Conservation (phyloP, 2,113 vertebrate genomes). For the Columba livia region DNA sequence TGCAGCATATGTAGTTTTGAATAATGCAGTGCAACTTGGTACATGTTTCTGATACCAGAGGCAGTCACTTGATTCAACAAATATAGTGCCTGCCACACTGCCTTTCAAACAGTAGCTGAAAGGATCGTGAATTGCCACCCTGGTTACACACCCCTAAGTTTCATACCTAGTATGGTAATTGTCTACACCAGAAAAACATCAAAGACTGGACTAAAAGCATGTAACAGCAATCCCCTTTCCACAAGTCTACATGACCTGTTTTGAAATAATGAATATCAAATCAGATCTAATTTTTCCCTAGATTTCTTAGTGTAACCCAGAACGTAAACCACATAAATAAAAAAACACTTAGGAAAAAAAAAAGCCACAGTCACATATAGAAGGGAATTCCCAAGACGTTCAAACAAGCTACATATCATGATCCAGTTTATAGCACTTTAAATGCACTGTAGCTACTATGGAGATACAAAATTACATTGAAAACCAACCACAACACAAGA, state of each 20-base stretch:
- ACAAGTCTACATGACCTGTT: neutral
- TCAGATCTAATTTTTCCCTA: neutral
- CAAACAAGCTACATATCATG: neutral
- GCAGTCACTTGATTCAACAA: neutral
- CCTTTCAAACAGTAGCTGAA: neutral
- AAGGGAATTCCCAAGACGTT: neutral
- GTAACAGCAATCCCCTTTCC: neutral
- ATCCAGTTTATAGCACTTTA: neutral
- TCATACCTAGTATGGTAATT: neutral
- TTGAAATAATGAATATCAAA: neutral
- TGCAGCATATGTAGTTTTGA: too few species aligned
- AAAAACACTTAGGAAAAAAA: neutral
- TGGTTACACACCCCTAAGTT: neutral
- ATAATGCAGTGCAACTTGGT: too few species aligned
- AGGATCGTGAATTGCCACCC: neutral
- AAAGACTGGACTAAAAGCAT: neutral
- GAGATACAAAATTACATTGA: neutral
- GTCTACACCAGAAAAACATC: neutral
- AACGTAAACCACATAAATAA: conserved; percentile 10
- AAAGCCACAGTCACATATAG: neutral
- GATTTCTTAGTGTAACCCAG: neutral
- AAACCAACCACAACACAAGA: neutral
- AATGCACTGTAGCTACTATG: neutral
- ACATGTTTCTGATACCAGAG: too few species aligned
- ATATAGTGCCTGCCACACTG: neutral